Base-by-base conservation (phyloP, 2,888 invertebrate genomes). In the Coelopa pilipes region DNA sequence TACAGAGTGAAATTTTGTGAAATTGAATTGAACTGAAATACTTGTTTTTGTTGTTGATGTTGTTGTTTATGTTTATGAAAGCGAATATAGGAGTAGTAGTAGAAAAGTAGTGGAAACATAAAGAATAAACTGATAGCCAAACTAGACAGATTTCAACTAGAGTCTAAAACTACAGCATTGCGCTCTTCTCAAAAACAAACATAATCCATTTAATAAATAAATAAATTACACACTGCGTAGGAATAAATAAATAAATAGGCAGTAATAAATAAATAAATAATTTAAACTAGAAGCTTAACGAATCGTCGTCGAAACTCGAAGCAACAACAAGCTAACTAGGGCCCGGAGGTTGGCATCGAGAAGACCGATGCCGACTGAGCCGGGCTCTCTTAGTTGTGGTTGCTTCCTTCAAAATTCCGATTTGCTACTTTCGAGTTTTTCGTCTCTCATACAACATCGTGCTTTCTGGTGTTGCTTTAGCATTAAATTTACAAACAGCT, bases 201-300 rank as follows among this genome's bases (percentile, higher is more conserved):
- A 34, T 4, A 34, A 34, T 34, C 34, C 11, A 13, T 21, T 19
- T 65, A 75, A 77, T 76, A 77, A 76, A 77, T 77, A 75, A 78
- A 75, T 75, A 70, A 78, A 34, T 2, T 34, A 34, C 34, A 34
- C 34, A 7, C 7, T 34, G 7, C 34, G 34, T 34, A 34, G 34
- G 34, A 34, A 76, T 83, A 80, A 81, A 81, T 78, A 76, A 81
- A 80, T 83, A 82, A 80, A 83, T 82, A 82, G 79, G 79, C 81
- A 45, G 10, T 69, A 68, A 15, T 45, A 45, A 63, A 63, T 63
- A 65, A 65, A 74, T 67, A 73, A 72, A 72, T 77, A 74, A 73
- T 75, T 76, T 77, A 73, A 75, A 75, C 69, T 76, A 73, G 67
- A 72, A 70, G 19, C 67, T 74, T 76, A 73, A 59, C 59, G n/a